Evolutionary conservation across 2,888 invertebrate genomes (phyloP).

Genomic region (Craniophora ligustri): DNA sequence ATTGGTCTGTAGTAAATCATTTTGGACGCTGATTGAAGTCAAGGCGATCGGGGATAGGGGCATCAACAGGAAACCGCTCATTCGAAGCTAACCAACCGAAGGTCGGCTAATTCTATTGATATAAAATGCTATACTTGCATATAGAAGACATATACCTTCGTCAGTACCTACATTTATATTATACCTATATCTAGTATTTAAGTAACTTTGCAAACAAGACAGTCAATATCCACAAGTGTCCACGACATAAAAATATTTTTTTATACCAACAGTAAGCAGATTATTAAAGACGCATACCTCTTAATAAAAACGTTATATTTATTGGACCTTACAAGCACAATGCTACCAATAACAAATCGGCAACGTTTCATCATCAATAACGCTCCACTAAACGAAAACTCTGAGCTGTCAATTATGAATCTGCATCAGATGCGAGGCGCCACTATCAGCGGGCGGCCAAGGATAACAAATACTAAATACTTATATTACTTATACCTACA

Average conservation of each 20-base stretch:
- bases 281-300: conserved; percentile 22
- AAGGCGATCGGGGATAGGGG: conserved; percentile 45
- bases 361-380: conserved; percentile 53
- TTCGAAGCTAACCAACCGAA: conserved; percentile 38
- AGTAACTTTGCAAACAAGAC: no score
- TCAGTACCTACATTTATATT: no score
- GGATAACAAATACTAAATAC: no score
- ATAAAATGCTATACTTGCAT: conserved; percentile 18
- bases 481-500: no score
- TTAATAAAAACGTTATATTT: conserved; percentile 30
- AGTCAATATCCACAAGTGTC: no score
- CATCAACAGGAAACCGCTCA: conserved; percentile 44
- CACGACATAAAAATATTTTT: no score
- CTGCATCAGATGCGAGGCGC: conserved; percentile 7
- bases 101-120: conserved; percentile 31
- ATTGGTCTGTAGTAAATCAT: conserved; percentile 17
- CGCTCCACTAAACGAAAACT: conserved; percentile 28
- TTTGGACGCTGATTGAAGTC: conserved; percentile 39
- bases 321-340: conserved; percentile 14
- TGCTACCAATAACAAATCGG: conserved; percentile 32
- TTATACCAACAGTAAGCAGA: no score
- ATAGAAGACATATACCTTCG: no score
- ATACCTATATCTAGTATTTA: no score
- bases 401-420: conserved; percentile 34
- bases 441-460: conserved; percentile 14